Evolutionary conservation across 2,113 vertebrate genomes (phyloP).

Genomic region (Axis porcinus): DNA sequence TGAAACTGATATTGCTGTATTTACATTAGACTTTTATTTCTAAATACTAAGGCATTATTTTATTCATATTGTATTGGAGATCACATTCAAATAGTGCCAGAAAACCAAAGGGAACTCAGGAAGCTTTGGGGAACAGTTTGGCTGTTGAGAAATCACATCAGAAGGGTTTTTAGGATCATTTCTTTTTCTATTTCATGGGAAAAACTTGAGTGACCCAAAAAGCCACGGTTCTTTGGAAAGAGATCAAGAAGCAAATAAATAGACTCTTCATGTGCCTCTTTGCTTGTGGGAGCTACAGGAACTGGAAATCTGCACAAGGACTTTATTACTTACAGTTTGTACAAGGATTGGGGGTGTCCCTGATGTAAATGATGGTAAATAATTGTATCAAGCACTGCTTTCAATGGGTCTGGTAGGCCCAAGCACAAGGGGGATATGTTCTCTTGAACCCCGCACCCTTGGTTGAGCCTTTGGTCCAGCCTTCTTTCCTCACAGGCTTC

Average conservation of each 20-base stretch:
- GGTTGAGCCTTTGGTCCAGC: background rate
- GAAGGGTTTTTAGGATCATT: conserved; percentile 9
- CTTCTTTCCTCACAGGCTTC: background rate
- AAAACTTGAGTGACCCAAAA: conserved; percentile 50
- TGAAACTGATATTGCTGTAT: background rate
- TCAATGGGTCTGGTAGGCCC: background rate
- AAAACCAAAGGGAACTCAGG: conserved; percentile 1
- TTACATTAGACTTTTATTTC: background rate
- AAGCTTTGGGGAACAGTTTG: conserved; percentile 45
- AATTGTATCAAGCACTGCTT: background rate
- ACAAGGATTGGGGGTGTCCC: background rate
- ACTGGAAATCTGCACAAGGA: background rate
- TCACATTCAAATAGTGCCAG: background rate
- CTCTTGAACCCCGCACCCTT: background rate
- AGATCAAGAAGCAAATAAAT: conserved; percentile 58
- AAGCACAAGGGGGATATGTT: background rate
- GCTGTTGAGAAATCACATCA: conserved; percentile 28
- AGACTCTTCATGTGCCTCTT: conserved; percentile 9
- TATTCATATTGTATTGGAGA: background rate
- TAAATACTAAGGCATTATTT: background rate
- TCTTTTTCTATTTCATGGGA: conserved; percentile 48
- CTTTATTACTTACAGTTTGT: conserved; percentile 12
- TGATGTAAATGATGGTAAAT: background rate
- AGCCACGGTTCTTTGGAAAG: conserved; percentile 40
- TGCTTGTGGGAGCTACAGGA: conserved; percentile 17